A percentile compares a stretch with the other conserved stretches of the same genome.
Conservation (phyloP, 2,888 invertebrate species). For the Chaitophorus viminalis region DNA sequence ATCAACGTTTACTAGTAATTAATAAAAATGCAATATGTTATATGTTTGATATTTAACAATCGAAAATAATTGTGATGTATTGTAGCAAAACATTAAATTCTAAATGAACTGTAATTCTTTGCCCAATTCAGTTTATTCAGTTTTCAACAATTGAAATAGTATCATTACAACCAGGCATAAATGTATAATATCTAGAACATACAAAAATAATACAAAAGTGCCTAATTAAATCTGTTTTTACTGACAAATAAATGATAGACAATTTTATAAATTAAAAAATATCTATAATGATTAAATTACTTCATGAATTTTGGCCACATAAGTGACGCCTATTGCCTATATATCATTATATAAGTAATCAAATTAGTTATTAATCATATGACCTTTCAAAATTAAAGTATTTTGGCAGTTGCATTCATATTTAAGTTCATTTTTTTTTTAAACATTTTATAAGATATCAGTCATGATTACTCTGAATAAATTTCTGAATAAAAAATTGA, state of each 20-base stretch:
- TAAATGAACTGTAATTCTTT: too few relatives aligned
- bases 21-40: too few relatives aligned
- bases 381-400: constrained; percentile 20
- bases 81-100: too few relatives aligned
- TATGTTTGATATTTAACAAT: too few relatives aligned
- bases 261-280: neutral
- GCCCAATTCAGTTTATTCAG: too few relatives aligned
- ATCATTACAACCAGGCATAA: neutral
- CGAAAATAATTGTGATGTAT: too few relatives aligned
- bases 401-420: constrained; percentile 16
- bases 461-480: neutral
- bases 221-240: neutral
- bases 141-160: too few relatives aligned
- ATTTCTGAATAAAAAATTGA: constrained; percentile 5
- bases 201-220: neutral
- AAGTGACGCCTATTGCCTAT: neutral
- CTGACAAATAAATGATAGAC: neutral
- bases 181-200: neutral
- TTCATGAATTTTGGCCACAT: constrained; percentile 2
- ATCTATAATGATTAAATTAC: neutral
- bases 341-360: neutral
- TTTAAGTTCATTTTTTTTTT: constrained; percentile 5
- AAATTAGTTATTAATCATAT: constrained; percentile 29
- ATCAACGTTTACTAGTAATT: too few relatives aligned
- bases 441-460: neutral